Evolutionary conservation across 1,140 invertebrate species (phyloP).

Genomic region (Drosophila baimaii): DNA sequence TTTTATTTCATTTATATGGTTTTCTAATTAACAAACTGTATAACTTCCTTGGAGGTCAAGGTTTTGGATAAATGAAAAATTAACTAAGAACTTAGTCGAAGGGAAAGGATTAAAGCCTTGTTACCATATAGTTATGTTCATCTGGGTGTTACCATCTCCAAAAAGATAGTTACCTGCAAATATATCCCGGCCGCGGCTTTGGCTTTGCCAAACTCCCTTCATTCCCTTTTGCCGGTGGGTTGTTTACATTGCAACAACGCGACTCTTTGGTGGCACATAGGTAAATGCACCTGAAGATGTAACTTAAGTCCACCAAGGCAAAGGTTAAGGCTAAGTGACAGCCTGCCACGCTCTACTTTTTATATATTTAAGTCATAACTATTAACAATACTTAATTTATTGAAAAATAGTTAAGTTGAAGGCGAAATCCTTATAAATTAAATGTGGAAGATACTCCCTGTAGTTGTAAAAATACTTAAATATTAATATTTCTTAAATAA

Average conservation of each 20-base stretch:
- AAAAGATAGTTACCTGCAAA: slow-evolving; percentile 15
- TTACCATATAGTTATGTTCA: too few relatives aligned
- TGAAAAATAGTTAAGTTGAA: too few relatives aligned
- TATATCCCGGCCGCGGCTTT: slow-evolving; percentile 2
- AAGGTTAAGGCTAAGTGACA: slow-evolving; percentile 21
- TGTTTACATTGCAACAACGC: slow-evolving; percentile 61
- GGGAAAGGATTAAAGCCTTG: slow-evolving; percentile 1
- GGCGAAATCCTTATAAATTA: too few relatives aligned
- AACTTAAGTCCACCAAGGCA: slow-evolving; percentile 23
- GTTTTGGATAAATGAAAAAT: too few relatives aligned
- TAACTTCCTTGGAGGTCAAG: too few relatives aligned
- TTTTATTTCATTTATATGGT: too few relatives aligned
- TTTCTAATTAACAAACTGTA: too few relatives aligned
- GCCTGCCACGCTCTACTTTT: slow-evolving; percentile 1
- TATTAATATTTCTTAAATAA: not conserved
- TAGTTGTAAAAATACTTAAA: too few relatives aligned
- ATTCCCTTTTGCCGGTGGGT: slow-evolving; percentile 10
- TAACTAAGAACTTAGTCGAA: too few relatives aligned
- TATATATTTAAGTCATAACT: too few relatives aligned
- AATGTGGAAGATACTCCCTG: too few relatives aligned
- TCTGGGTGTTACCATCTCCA: not conserved
- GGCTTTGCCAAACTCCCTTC: not conserved
- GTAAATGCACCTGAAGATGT: slow-evolving; percentile 44
- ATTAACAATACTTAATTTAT: too few relatives aligned
- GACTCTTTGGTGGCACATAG: slow-evolving; percentile 40